phyloP scores from a whole-genome alignment of 2,888 invertebrate species.

The Encarsia formosa region DNA sequence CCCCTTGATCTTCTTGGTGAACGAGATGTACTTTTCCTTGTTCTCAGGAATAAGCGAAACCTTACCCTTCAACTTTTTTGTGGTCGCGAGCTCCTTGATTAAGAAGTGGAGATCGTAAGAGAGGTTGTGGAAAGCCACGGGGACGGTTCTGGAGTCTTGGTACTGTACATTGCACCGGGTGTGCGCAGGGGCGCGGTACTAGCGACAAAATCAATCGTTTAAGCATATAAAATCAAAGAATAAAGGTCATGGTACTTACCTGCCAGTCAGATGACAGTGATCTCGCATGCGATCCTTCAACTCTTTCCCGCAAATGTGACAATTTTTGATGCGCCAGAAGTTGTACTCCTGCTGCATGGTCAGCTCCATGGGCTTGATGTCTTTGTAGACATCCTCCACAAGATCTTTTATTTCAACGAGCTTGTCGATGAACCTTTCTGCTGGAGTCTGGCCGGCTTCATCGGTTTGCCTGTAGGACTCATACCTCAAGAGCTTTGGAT shows the following conservation, averaged over 20 bases:
- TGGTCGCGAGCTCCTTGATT: not conserved
- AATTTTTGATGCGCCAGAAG: conserved; percentile 2
- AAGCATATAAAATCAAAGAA: too few relatives aligned
- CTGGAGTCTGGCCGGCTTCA: not conserved
- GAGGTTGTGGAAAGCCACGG: conserved; percentile 31
- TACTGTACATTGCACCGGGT: conserved; percentile 27
- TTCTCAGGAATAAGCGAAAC: not conserved
- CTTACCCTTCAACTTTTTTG: not conserved
- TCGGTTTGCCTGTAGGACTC: conserved; percentile 1
- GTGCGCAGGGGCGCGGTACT: conserved; percentile 29
- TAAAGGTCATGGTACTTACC: too few relatives aligned
- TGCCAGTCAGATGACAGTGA: conserved; percentile 26
- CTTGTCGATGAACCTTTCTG: conserved; percentile 11
- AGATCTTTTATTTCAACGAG: conserved; percentile 3
- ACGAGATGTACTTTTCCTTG: conserved; percentile 4
- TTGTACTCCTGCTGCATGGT: not conserved
- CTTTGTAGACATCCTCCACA: not conserved
- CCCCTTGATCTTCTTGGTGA: conserved; percentile 16
- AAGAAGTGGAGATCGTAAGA: conserved; percentile 15
- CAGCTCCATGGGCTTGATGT: not conserved
- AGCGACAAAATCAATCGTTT: too few relatives aligned
- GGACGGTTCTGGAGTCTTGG: conserved; percentile 19
- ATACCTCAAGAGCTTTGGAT: conserved; percentile 23
- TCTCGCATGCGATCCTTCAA: conserved; percentile 20
- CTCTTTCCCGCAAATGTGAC: conserved; percentile 21